These are phyloP conservation scores for Chaetops frenatus DNA, from an alignment of 2,113 vertebrate genomes.

Conservation along the genomic window DNA sequence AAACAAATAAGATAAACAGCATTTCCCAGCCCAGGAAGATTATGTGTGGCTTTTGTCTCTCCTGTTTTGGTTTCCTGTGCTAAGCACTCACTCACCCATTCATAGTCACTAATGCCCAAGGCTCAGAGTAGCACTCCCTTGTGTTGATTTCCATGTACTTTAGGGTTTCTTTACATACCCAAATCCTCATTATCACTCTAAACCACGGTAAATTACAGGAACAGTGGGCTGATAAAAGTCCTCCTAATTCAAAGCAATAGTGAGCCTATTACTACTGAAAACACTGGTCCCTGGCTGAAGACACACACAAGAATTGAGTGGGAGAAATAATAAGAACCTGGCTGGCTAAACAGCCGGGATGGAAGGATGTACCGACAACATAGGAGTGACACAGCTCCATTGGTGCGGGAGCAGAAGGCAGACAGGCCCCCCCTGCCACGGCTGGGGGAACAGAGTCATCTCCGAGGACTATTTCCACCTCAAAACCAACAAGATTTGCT, in stretches of 20 bases:
- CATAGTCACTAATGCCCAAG: not conserved
- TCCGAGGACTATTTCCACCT: not conserved
- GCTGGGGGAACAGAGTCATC: not conserved
- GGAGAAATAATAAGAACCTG: not conserved
- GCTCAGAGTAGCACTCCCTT: not conserved
- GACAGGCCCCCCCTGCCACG: not conserved
- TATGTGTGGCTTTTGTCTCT: constrained; percentile 18
- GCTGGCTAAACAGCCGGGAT: not conserved
- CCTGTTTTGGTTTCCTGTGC: not conserved
- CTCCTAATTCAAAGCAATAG: not conserved
- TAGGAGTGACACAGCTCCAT: not conserved
- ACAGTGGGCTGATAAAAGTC: not conserved
- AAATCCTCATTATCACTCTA: constrained; percentile 42
- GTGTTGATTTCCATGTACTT: constrained; percentile 5
- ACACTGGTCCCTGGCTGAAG: not conserved
- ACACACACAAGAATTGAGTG: not conserved
- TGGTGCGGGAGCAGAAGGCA: not conserved
- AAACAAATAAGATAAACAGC: constrained; percentile 42
- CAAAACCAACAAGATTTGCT: not conserved
- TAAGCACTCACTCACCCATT: constrained; percentile 3
- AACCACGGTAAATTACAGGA: not conserved
- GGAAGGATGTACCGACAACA: not conserved
- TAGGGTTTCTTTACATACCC: constrained; percentile 27
- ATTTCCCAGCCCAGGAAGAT: constrained; percentile 33
- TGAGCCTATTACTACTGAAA: not conserved